A percentile compares a stretch with the other conserved stretches of the same genome.
Conservation (phyloP, 2,888 invertebrate species). For the Campopleginae sp. region DNA sequence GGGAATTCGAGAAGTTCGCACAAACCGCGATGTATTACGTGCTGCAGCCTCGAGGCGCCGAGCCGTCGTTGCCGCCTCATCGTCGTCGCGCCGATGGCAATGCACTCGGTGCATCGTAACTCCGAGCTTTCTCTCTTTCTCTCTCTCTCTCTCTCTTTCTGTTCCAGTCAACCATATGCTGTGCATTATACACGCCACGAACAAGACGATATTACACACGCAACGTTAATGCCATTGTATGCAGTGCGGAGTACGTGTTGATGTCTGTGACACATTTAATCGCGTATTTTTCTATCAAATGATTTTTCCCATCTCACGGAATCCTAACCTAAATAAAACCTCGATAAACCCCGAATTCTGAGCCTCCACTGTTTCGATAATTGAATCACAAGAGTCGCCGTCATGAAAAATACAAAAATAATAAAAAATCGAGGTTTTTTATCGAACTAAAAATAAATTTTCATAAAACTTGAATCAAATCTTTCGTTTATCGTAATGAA, state of each 20-base stretch:
- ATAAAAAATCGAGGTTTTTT: too few relatives aligned
- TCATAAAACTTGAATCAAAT: background rate
- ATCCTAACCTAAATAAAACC: background rate
- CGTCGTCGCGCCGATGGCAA: slow-evolving; percentile 67
- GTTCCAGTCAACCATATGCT: slow-evolving; percentile 45
- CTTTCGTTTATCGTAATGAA: background rate
- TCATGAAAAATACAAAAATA: background rate
- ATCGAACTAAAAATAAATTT: background rate
- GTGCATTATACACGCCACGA: slow-evolving; percentile 25
- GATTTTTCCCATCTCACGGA: background rate
- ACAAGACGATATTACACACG: slow-evolving; percentile 58
- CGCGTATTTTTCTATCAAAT: background rate
- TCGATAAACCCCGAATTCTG: background rate
- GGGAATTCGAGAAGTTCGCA: background rate
- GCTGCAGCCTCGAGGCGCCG: slow-evolving; percentile 53
- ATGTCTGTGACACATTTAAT: slow-evolving; percentile 21
- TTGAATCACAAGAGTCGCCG: background rate
- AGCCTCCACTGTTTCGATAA: background rate
- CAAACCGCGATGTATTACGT: slow-evolving; percentile 33
- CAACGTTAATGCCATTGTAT: slow-evolving; percentile 38
- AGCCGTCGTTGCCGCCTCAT: slow-evolving; percentile 47
- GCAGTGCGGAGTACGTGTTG: slow-evolving; percentile 40
- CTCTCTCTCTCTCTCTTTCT: slow-evolving; percentile 37
- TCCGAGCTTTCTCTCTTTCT: slow-evolving; percentile 44
- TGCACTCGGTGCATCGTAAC: slow-evolving; percentile 68